Evolutionary conservation across 2,113 vertebrate species (phyloP).

Genomic region (Eidolon helvum): DNA sequence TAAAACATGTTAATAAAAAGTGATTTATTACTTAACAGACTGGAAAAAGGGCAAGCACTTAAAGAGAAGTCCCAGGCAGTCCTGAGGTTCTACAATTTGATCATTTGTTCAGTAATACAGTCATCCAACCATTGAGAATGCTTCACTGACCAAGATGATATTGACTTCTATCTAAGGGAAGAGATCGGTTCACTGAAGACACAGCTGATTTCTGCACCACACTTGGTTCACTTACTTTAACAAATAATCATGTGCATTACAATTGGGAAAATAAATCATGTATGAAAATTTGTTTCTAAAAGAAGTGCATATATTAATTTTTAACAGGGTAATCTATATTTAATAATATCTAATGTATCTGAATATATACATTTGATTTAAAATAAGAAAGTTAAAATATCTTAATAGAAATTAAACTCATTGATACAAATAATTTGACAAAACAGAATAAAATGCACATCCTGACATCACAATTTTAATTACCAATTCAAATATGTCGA

Average conservation of each 20-base stretch:
- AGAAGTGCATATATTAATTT: constrained; percentile 4
- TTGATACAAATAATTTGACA: constrained; percentile 40
- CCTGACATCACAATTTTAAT: background rate
- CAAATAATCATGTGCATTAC: background rate
- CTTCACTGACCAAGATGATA: background rate
- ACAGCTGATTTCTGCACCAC: background rate
- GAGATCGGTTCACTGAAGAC: background rate
- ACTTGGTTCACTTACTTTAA: background rate
- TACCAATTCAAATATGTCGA: background rate
- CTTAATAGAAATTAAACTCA: constrained; percentile 32
- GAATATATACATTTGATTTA: background rate
- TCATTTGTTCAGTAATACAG: background rate
- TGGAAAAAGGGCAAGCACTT: background rate
- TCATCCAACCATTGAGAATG: background rate
- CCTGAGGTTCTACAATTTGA: background rate
- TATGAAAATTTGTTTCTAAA: constrained; percentile 22
- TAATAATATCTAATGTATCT: background rate
- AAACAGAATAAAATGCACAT: background rate
- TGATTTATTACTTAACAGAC: background rate
- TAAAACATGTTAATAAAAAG: background rate
- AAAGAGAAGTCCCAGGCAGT: background rate
- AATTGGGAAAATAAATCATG: background rate
- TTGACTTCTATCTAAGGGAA: background rate
- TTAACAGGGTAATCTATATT: background rate
- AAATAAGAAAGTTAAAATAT: background rate